phyloP scores from a whole-genome alignment of 2,888 invertebrate species.

The Cistogaster globosa region DNA sequence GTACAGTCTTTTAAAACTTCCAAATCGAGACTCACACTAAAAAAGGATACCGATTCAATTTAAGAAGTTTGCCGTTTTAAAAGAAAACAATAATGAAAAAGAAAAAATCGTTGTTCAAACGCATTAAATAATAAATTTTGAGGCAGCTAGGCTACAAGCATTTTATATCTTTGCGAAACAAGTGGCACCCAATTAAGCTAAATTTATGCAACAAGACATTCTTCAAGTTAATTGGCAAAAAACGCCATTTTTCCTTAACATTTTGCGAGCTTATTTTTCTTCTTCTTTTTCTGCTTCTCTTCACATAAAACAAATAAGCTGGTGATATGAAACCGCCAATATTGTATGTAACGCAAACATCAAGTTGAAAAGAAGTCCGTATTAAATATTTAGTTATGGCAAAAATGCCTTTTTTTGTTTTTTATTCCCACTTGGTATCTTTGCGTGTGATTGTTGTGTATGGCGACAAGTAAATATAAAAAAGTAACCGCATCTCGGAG shows the following conservation, averaged over 20 bases:
- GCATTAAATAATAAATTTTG: constrained; percentile 70
- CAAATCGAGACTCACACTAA: constrained; percentile 29
- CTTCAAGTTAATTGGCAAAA: constrained; percentile 72
- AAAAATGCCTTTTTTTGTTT: constrained; percentile 41
- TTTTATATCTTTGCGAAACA: constrained; percentile 61
- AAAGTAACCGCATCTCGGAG: constrained; percentile 60
- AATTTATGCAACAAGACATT: constrained; percentile 72
- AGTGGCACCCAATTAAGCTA: constrained; percentile 71
- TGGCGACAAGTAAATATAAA: constrained; percentile 39
- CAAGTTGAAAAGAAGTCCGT: constrained; percentile 19
- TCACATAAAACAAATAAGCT: constrained; percentile 58
- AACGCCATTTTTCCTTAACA: constrained; percentile 64
- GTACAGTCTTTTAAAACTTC: constrained; percentile 17
- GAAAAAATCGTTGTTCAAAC: constrained; percentile 60
- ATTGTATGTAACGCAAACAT: constrained; percentile 27
- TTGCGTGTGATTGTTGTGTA: constrained; percentile 13
- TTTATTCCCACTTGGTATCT: constrained; percentile 11
- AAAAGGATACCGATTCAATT: constrained; percentile 49
- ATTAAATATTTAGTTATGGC: constrained; percentile 63
- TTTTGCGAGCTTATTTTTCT: constrained; percentile 1
- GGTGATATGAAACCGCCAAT: constrained; percentile 42
- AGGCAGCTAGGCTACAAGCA: constrained; percentile 43
- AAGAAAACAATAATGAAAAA: constrained; percentile 29
- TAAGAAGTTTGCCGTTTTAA: constrained; percentile 14
- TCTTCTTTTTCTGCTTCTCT: constrained; percentile 20